These are phyloP conservation scores for Microtus ochrogaster DNA, from an alignment of 2,113 vertebrate genomes.

Conservation along the genomic window DNA sequence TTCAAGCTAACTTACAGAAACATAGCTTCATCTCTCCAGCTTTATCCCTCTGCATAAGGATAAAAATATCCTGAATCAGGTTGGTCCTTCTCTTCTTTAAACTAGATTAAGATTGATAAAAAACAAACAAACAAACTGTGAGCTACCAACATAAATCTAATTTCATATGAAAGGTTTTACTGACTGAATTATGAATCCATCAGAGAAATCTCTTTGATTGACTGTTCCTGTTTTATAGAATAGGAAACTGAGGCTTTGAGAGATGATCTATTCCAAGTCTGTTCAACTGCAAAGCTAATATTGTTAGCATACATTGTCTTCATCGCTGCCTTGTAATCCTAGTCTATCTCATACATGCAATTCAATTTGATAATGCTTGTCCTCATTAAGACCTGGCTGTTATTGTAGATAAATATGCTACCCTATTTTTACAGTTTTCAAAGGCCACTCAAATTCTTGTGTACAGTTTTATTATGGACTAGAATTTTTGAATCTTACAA, in stretches of 20 bases:
- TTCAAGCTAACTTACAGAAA: constrained; percentile 15
- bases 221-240: neutral
- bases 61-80: neutral
- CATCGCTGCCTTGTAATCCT: neutral
- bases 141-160: neutral
- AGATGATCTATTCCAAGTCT: neutral
- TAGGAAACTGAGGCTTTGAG: neutral
- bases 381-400: neutral
- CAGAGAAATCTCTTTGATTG: neutral
- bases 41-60: neutral
- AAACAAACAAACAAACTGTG: neutral
- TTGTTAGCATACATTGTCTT: neutral
- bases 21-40: neutral
- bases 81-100: neutral
- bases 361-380: neutral
- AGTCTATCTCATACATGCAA: neutral
- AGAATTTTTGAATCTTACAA: neutral
- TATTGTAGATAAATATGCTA: neutral
- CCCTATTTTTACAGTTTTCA: neutral
- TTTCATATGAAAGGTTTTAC: neutral
- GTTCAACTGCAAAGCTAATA: neutral
- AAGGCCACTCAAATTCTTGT: neutral
- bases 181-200: neutral
- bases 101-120: neutral
- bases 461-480: neutral